Evolutionary conservation across 2,888 invertebrate genomes (phyloP).

Genomic region (Epinotia nisella): DNA sequence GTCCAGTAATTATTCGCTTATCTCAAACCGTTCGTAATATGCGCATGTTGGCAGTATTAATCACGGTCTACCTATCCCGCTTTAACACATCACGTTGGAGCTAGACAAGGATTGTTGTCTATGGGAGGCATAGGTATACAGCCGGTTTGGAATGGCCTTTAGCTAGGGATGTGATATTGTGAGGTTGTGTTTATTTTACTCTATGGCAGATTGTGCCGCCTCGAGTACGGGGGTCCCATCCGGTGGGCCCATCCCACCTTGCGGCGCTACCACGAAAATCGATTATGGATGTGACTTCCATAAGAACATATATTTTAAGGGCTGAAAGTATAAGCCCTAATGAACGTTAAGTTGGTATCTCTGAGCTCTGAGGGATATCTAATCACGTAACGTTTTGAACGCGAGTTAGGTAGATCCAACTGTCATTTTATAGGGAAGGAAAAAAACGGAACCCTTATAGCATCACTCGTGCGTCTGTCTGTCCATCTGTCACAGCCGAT

Average conservation of each 20-base stretch:
- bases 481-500: too few relatives aligned
- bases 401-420: too few relatives aligned
- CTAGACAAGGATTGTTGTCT: not conserved
- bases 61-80: not conserved
- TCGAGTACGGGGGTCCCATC: not conserved
- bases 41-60: not conserved
- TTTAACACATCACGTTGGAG: not conserved
- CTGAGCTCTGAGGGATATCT: too few relatives aligned
- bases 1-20: constrained; percentile 22
- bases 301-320: too few relatives aligned
- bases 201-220: not conserved
- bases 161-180: constrained; percentile 13
- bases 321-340: too few relatives aligned
- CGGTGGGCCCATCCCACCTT: not conserved
- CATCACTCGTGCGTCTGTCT: too few relatives aligned
- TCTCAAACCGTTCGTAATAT: not conserved
- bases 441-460: too few relatives aligned
- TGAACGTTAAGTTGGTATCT: too few relatives aligned
- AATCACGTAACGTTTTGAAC: too few relatives aligned
- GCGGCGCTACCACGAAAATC: too few relatives aligned
- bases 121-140: not conserved
- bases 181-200: not conserved
- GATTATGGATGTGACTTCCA: too few relatives aligned
- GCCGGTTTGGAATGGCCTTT: not conserved
- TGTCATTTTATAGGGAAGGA: too few relatives aligned